Evolutionary conservation across 2,888 invertebrate genomes (phyloP), one percentile per base, ranked within the genome.

Genomic region (Meteorus colon): DNA sequence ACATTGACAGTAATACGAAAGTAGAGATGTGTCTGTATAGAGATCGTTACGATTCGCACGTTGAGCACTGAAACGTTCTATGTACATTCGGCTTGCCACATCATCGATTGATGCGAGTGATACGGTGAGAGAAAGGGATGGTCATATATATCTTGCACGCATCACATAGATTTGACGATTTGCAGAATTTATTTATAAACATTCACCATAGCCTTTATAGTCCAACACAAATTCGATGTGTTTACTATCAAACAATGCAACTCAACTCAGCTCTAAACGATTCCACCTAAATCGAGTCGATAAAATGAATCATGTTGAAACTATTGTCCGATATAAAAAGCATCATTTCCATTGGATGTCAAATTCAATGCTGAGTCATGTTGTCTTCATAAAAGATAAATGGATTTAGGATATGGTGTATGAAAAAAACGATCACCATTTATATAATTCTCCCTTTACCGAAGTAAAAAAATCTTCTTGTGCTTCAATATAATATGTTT

Each of bases 401-500:
- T 24, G 67, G 67, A 45, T 69, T 14, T 12, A 2, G 48, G 59
- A 27, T 14, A 41, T 41, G 41, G 41, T 12, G 41, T 41, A 12
- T 10, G 12, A 8, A 19, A 8, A 24, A 19, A 19, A 19, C 6
- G n/a, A 1, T 55, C n/a, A 48, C n/a, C 8, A 19, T 19, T 55
- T 55, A n/a, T 8, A 19, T 19, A n/a, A 48, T 48, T 48, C n/a
- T n/a, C 0, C 16, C 1, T 48, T 4, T 48, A 1, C 8, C 8
- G 41, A n/a, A 16, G n/a, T 48, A 16, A n/a, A 48, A 48, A 55
- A 55, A 19, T 0, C 0, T 55, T 55, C 4, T 24, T 2, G 6
- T 19, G 55, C n/a, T 55, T 19, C 16, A n/a, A 48, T 65, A 68
- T 71, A 67, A 66, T 67, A 66, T 67, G 34, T 73, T 70, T 67